Evolutionary conservation across 2,797 vertebrate species (phyloP).

Genomic region (Diglossa cyanea): DNA sequence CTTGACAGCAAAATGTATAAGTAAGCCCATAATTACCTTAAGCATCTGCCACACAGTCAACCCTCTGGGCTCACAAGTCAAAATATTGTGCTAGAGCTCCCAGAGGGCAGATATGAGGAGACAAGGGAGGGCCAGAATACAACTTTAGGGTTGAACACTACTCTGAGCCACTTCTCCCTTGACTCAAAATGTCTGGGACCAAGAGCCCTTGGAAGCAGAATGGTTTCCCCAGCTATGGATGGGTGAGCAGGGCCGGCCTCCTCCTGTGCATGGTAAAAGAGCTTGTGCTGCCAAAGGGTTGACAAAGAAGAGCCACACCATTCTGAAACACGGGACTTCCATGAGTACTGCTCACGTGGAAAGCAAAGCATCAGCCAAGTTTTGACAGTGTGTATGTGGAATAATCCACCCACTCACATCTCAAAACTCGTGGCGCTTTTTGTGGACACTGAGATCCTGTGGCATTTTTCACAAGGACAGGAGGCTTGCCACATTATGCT

Average conservation of each 20-base stretch:
- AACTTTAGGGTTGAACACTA: neutral
- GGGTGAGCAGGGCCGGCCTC: neutral
- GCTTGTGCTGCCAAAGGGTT: neutral
- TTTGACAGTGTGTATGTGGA: accelerated
- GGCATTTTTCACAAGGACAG: neutral
- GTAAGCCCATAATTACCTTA: constrained; percentile 60
- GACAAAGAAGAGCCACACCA: neutral
- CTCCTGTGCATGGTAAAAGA: neutral
- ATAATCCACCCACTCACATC: neutral
- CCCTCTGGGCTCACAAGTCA: constrained; percentile 49
- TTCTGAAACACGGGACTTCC: neutral
- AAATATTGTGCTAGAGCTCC: constrained; percentile 48
- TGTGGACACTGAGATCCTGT: neutral
- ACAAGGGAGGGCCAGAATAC: neutral
- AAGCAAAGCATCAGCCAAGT: neutral
- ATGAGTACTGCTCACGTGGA: neutral
- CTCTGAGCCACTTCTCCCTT: neutral
- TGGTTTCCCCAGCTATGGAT: neutral
- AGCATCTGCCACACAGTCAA: constrained; percentile 37
- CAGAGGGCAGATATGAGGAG: neutral
- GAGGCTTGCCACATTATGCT: neutral
- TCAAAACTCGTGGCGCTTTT: neutral
- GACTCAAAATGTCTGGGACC: neutral
- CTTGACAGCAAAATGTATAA: constrained; percentile 55
- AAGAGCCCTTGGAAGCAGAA: neutral